Base-by-base conservation (phyloP, 2,113 vertebrate genomes). In the Gambusia affinis region DNA sequence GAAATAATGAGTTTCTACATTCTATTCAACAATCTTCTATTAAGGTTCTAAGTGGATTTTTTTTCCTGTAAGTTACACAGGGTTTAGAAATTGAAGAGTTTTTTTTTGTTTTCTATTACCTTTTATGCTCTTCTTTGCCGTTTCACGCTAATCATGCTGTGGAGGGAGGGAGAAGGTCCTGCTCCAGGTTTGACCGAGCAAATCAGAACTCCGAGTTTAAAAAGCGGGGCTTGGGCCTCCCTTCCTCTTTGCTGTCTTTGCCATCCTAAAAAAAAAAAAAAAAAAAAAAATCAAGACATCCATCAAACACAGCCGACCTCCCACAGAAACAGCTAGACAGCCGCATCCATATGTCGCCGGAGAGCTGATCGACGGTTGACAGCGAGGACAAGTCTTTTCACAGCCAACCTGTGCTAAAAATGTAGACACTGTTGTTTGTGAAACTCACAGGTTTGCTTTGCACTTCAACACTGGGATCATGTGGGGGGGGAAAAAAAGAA, bases 311-410 rank as follows among this genome's bases (percentile, higher is more conserved):
- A 73, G 79, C 78, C 65, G 72, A 82, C 85, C 84, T 82, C 85
- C 80, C 74, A 62, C 79, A 3, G 84, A 84, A 82, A 81, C 76
- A 57, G 77, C 72, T 71, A 81, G 81, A 80, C 88, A 87, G 76
- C 73, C 71, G 47, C 78, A 85, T 88, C 85, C 84, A 82, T 83
- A 84, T 89, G 86, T 78, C 62, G 15, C 74, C 60, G 75, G 81
- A 89, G 27, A 70, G 84, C 86, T 83, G 85, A 87, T 90, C 87
- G 81, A 80, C 73, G 2, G 29, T 71, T 82, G 86, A 89, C 89
- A 90, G 79, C 81, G 85, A 88, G 83, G 80, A 91, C 87, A 82
- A 82, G 70, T 70, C 76, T 72, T 82, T 73, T 84, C 76, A 82
- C 67, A 66, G 64, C 51, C 72, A 64, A 70, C 66, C n/a, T 82